Conservation (phyloP, 1,140 invertebrate genomes). For the Eupeodes corollae region DNA sequence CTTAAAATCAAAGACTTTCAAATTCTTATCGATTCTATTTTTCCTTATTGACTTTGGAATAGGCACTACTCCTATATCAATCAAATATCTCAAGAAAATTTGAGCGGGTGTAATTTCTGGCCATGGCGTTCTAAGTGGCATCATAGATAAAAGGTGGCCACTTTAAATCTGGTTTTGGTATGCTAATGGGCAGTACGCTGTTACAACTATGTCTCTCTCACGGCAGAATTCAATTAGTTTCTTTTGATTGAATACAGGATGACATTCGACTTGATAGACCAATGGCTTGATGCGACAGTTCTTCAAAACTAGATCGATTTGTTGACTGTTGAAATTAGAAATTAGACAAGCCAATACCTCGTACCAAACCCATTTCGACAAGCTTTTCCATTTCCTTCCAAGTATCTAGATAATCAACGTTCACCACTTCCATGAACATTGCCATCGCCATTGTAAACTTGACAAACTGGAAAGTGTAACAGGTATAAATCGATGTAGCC, state of each 20-base stretch:
- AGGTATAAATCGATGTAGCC: constrained; percentile 68
- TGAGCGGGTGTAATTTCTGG: constrained; percentile 58
- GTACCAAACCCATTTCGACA: constrained; percentile 55
- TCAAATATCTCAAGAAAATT: constrained; percentile 51
- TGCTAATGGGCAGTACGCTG: constrained; percentile 72
- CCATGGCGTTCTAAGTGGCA: constrained; percentile 46
- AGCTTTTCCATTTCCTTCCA: constrained; percentile 81
- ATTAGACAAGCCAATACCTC: constrained; percentile 80
- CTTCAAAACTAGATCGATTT: constrained; percentile 61
- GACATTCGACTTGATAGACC: constrained; percentile 69
- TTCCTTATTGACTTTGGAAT: constrained; percentile 68
- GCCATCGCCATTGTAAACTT: constrained; percentile 27
- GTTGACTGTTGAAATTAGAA: constrained; percentile 80
- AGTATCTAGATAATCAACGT: constrained; percentile 77
- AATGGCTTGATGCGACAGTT: constrained; percentile 61
- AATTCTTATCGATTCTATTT: constrained; percentile 56
- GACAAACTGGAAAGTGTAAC: constrained; percentile 63
- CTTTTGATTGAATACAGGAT: constrained; percentile 72
- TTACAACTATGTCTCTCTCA: constrained; percentile 52
- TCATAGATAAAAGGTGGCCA: constrained; percentile 43
- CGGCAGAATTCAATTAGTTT: constrained; percentile 62
- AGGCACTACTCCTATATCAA: constrained; percentile 49
- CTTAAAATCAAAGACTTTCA: constrained; percentile 60
- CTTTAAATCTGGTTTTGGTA: constrained; percentile 40
- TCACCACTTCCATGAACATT: constrained; percentile 30